A percentile compares a stretch with the other conserved stretches of the same genome.
phyloP scores from a whole-genome alignment of 1,140 invertebrate genomes.

The Brachionus rubens region DNA sequence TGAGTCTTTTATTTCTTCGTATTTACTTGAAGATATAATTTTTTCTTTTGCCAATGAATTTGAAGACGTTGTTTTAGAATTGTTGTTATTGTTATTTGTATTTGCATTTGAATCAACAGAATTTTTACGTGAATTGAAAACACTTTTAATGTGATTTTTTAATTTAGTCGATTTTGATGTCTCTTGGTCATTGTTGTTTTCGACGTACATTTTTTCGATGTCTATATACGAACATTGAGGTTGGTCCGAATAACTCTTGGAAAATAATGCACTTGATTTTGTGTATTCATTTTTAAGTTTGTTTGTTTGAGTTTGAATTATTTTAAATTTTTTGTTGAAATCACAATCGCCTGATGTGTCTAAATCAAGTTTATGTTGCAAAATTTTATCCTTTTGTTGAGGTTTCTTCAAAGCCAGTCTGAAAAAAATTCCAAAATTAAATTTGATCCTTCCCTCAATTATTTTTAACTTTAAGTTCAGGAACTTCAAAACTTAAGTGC shows the following conservation, averaged over 20 bases:
- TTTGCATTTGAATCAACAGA: not conserved
- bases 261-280: not conserved
- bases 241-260: not conserved
- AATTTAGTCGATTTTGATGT: not conserved
- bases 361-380: conserved; percentile 9
- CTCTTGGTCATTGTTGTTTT: not conserved
- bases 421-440: not conserved
- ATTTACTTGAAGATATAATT: not conserved
- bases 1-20: conserved; percentile 33
- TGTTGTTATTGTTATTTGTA: not conserved
- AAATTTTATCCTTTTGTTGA: not conserved
- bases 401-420: conserved; percentile 9
- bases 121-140: conserved; percentile 26
- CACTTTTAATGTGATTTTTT: conserved; percentile 3
- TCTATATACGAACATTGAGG: conserved; percentile 6
- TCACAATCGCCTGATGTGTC: not conserved
- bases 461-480: not conserved
- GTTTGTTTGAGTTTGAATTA: not conserved
- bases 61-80: not conserved
- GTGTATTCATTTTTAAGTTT: not conserved
- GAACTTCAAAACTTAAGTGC: no score
- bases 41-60: not conserved
- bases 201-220: conserved; percentile 28
- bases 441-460: not conserved
- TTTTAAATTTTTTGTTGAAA: conserved; percentile 18